Evolutionary conservation across 2,113 vertebrate genomes (phyloP), one percentile per base, ranked within the genome.

Genomic region (Podocnemis expansa): DNA sequence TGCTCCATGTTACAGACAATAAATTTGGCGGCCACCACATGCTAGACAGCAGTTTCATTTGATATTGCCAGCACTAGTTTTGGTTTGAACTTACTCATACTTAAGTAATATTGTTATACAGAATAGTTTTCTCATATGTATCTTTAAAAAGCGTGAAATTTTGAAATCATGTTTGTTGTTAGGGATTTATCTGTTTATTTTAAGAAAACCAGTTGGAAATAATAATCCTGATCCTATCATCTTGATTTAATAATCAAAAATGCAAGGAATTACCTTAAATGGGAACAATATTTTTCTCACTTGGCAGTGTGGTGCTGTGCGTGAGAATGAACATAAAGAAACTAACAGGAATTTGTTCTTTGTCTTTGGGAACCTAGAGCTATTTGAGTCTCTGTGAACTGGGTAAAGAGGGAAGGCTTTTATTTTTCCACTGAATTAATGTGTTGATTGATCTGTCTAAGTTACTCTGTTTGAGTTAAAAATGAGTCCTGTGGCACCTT

Each of bases 41-140:
- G 4, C 0, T 0, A 43, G 38, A 10, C 38, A 80, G 31, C 5
- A 2, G 0, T 70, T 88, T 24, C 45, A 5, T 6, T 41, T 83
- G 63, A 90, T 83, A 52, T 45, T 16, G 25, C 43, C 43, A 45
- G 14, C 43, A 9, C 27, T 47, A 78, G 12, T 16, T 67, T 7
- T 47, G 10, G 27, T 47, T 76, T 76, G 38, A 8, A 76, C 22
- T 45, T 76, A 25, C 22, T 8, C 22, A 43, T 24, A 13, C 29
- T 76, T 16, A 11, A 9, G 19, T 2, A 52, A 56, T 27, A 29
- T 76, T 90, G 6, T 63, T 80, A 87, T 63, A 34, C 60, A 63
- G 34, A 34, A 63, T 34, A 63, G 13, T 51, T 73, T 3, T 11
- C 0, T 87, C 76, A 17, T 67, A 83, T 83, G 0, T 80, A 43